Percentiles rank a stretch among this genome's conserved stretches.
phyloP scores from a whole-genome alignment of 2,797 vertebrate genomes.

The Eupleurogrammus muticus region DNA sequence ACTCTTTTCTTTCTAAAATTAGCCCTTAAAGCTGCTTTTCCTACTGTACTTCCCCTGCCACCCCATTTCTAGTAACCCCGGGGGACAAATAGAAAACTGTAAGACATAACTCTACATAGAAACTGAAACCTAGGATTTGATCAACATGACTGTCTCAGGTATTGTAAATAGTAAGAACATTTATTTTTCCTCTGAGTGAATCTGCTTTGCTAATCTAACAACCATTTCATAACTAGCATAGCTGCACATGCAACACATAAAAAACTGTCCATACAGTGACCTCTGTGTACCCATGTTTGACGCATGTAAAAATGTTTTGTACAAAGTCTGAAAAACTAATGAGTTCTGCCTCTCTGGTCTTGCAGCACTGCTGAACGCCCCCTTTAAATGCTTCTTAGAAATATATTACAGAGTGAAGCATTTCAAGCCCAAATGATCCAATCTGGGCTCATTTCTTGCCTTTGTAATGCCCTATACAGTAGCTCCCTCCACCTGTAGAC shows the following conservation, averaged over 20 bases:
- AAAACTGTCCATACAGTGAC: not conserved
- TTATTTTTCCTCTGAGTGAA: not conserved
- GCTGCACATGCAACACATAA: not conserved
- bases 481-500: too few species aligned
- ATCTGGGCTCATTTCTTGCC: too few species aligned
- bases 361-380: not conserved
- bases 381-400: not conserved
- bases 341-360: conserved; percentile 2
- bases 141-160: not conserved
- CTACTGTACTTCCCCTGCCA: conserved; percentile 28
- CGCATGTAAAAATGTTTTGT: not conserved
- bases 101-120: not conserved
- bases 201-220: not conserved
- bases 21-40: conserved; percentile 11
- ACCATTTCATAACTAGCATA: not conserved
- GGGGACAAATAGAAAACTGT: not conserved
- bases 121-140: conserved; percentile 1
- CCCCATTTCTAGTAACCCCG: not conserved
- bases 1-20: not conserved
- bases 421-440: not conserved
- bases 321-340: not conserved
- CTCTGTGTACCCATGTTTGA: not conserved
- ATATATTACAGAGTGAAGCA: not conserved
- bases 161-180: not conserved
- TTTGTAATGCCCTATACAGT: too few species aligned